phyloP scores from a whole-genome alignment of 2,113 vertebrate species.

The Suncus etruscus region DNA sequence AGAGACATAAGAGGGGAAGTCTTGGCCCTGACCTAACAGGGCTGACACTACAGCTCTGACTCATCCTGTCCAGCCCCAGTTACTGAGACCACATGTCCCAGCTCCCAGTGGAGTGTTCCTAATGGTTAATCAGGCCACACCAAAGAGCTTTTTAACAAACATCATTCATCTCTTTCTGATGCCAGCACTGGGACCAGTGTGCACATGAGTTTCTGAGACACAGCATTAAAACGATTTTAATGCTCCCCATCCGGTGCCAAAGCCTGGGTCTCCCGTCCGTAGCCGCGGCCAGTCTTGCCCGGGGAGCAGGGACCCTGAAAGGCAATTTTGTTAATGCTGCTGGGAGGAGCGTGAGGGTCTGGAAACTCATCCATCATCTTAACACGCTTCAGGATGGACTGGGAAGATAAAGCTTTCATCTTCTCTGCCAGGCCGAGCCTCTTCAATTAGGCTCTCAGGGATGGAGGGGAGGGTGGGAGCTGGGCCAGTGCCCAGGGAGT shows the following conservation, averaged over 20 bases:
- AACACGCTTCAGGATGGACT: slow-evolving; percentile 74
- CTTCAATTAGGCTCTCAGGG: slow-evolving; percentile 75
- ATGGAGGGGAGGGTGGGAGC: neutral
- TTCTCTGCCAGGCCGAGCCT: slow-evolving; percentile 73
- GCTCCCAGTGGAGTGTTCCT: slow-evolving; percentile 49
- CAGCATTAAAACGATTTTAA: slow-evolving; percentile 75
- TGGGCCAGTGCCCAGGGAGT: slow-evolving; percentile 2
- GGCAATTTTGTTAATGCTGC: slow-evolving; percentile 82
- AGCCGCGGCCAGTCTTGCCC: slow-evolving; percentile 55
- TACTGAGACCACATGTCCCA: neutral
- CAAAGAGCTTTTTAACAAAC: slow-evolving; percentile 78
- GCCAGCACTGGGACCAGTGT: slow-evolving; percentile 46
- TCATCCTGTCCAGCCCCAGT: slow-evolving; percentile 41
- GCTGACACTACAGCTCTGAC: neutral
- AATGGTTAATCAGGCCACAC: slow-evolving; percentile 67
- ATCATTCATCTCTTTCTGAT: slow-evolving; percentile 66
- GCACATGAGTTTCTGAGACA: slow-evolving; percentile 18
- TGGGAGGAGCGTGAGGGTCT: slow-evolving; percentile 79
- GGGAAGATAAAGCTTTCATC: slow-evolving; percentile 82
- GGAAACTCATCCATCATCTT: slow-evolving; percentile 83
- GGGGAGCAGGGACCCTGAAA: slow-evolving; percentile 78
- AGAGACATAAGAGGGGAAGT: slow-evolving; percentile 11
- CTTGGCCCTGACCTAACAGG: slow-evolving; percentile 1
- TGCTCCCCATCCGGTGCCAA: slow-evolving; percentile 68
- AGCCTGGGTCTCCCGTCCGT: slow-evolving; percentile 62